A percentile compares a stretch with the other conserved stretches of the same genome.
phyloP scores from a whole-genome alignment of 2,797 vertebrate species.

The Tangara arthus region DNA sequence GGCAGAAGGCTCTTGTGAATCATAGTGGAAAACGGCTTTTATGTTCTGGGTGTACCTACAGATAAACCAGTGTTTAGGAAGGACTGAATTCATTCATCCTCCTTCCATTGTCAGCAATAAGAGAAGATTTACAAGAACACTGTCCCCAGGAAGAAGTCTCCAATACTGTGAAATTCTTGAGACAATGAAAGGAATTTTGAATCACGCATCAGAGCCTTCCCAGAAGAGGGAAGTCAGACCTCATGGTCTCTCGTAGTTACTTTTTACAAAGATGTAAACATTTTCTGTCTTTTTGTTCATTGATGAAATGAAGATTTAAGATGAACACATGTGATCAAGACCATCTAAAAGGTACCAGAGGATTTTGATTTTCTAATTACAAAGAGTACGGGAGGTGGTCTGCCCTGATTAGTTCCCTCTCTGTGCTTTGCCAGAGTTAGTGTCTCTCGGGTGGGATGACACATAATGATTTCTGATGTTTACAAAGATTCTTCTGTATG shows the following conservation, averaged over 20 bases:
- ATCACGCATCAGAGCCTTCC: not conserved
- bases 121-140: not conserved
- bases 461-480: not conserved
- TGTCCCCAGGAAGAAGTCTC: not conserved
- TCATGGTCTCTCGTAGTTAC: not conserved
- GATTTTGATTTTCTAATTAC: not conserved
- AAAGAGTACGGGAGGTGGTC: not conserved
- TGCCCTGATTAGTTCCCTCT: not conserved
- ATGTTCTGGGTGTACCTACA: not conserved
- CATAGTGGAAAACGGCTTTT: not conserved
- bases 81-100: not conserved
- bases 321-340: not conserved
- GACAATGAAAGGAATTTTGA: not conserved
- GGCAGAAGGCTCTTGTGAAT: slow-evolving; percentile 23
- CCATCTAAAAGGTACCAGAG: not conserved
- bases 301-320: not conserved
- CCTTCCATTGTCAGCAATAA: not conserved
- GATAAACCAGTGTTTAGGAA: not conserved
- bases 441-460: not conserved
- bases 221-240: not conserved
- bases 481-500: not conserved
- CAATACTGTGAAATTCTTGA: not conserved
- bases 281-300: not conserved
- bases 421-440: not conserved
- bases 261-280: not conserved